A percentile compares a stretch with the other conserved stretches of the same genome.
Evolutionary conservation across 2,113 vertebrate species (phyloP).

Genomic region (Urocynchramus pylzowi): DNA sequence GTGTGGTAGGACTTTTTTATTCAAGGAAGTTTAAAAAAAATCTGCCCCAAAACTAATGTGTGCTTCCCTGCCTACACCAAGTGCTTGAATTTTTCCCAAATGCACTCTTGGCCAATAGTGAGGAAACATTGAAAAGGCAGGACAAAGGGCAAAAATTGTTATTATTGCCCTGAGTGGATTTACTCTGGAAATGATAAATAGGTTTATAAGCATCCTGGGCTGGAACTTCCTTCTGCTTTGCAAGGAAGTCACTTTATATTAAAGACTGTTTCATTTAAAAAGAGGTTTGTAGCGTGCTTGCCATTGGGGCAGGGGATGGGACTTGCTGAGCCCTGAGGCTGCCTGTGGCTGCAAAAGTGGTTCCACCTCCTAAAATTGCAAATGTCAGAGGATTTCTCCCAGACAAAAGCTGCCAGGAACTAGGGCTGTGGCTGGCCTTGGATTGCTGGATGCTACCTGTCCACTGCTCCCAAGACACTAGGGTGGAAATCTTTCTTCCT

Average conservation of each 20-base stretch:
- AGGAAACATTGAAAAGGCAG: not conserved
- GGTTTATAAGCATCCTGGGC: not conserved
- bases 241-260: not conserved
- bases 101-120: not conserved
- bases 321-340: not conserved
- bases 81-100: not conserved
- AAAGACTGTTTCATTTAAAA: not conserved
- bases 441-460: not conserved
- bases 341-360: fast-evolving
- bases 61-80: not conserved
- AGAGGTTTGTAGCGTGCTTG: not conserved
- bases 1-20: not conserved
- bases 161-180: not conserved
- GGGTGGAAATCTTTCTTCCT: not conserved
- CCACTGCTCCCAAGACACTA: not conserved
- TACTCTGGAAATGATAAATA: not conserved
- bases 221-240: not conserved
- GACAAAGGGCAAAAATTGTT: not conserved
- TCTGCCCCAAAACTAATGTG: not conserved
- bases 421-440: not conserved
- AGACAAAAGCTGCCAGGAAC: not conserved
- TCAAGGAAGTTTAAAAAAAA: not conserved
- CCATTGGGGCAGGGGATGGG: not conserved
- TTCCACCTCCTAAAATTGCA: fast-evolving
- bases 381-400: not conserved